A percentile compares a stretch with the other conserved stretches of the same genome.
Evolutionary conservation across 1,140 invertebrate species (phyloP).

Genomic region (Penaeus japonicus): DNA sequence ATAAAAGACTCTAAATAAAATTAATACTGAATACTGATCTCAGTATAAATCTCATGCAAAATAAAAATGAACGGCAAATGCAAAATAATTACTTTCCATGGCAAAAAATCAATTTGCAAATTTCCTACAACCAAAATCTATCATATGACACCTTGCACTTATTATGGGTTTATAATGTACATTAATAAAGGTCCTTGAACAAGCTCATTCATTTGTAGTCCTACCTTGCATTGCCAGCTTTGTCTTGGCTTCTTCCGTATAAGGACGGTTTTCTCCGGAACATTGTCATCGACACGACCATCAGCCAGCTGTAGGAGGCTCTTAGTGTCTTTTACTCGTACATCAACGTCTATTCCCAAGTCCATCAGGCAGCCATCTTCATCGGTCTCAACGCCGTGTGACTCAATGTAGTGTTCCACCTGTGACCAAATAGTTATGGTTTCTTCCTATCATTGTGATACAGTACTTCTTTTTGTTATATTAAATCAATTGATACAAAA

Average conservation of each 20-base stretch:
- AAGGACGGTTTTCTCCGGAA: constrained; percentile 57
- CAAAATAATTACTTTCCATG: too few relatives aligned
- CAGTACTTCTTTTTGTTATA: background rate
- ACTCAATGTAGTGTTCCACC: constrained; percentile 53
- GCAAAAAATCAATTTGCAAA: too few relatives aligned
- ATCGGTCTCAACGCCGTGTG: constrained; percentile 55
- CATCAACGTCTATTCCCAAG: constrained; percentile 55
- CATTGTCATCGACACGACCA: constrained; percentile 17
- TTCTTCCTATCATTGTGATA: background rate
- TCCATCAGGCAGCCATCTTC: constrained; percentile 57
- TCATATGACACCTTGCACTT: too few relatives aligned
- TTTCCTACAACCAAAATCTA: too few relatives aligned
- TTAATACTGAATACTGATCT: too few relatives aligned
- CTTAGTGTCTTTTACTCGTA: constrained; percentile 54
- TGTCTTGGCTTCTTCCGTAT: constrained; percentile 51
- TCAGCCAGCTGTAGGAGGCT: constrained; percentile 41
- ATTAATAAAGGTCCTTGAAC: too few relatives aligned
- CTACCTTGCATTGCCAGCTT: constrained; percentile 51
- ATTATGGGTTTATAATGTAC: too few relatives aligned
- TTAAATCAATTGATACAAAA: too few relatives aligned
- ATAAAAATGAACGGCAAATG: too few relatives aligned
- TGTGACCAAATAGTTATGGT: background rate
- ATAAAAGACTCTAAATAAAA: background rate
- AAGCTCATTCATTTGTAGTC: background rate
- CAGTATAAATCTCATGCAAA: too few relatives aligned